Percentiles rank a stretch among this genome's conserved stretches.
Conservation (phyloP, 2,113 vertebrate genomes). For the Elaphurus davidianus region DNA sequence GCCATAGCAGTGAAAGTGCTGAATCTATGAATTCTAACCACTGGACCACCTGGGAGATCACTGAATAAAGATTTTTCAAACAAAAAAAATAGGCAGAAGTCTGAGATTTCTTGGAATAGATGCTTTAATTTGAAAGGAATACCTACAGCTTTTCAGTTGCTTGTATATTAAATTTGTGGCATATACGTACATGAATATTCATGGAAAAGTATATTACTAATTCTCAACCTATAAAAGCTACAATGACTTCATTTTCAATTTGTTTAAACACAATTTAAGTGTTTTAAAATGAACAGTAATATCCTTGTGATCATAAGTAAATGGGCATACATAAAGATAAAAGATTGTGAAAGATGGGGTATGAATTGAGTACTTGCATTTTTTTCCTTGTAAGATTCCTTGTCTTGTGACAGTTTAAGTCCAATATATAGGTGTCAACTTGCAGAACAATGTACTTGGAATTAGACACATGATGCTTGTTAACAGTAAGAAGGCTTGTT, state of each 20-base stretch:
- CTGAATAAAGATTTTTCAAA: neutral
- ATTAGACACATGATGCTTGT: neutral
- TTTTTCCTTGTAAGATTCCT: neutral
- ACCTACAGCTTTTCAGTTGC: neutral
- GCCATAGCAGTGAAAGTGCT: neutral
- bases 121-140: neutral
- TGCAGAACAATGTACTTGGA: neutral
- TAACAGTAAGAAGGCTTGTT: constrained; percentile 32
- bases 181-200: neutral
- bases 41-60: no score
- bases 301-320: neutral
- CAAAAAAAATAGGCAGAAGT: neutral
- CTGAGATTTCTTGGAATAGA: neutral
- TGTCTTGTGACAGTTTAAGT: neutral
- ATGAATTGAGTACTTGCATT: neutral
- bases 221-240: neutral
- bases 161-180: neutral
- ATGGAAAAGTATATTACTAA: neutral
- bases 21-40: neutral
- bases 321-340: neutral
- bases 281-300: neutral
- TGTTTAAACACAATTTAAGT: neutral
- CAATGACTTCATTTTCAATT: neutral
- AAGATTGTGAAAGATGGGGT: neutral
- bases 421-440: neutral